Percentiles rank a stretch among this genome's conserved stretches.
Evolutionary conservation across 2,888 invertebrate species (phyloP).

Genomic region (Agriopis leucophaearia): DNA sequence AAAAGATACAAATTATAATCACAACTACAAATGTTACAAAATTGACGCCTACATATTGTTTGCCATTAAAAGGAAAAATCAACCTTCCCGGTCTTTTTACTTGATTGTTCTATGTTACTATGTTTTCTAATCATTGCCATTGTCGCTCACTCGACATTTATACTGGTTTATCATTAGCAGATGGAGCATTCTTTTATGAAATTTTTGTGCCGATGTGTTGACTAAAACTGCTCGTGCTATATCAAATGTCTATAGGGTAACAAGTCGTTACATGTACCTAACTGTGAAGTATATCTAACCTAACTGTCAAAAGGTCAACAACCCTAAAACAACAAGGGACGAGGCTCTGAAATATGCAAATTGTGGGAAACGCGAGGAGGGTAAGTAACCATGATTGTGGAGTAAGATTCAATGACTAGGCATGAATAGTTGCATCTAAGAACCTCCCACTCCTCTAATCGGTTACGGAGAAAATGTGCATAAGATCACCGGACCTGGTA

Average conservation of each 20-base stretch:
- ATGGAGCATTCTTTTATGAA: not conserved
- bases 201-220: not conserved
- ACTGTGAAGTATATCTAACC: slow-evolving; percentile 40
- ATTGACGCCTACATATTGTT: no score
- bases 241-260: not conserved
- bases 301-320: slow-evolving; percentile 50
- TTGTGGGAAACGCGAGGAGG: slow-evolving; percentile 35
- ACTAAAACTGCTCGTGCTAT: not conserved
- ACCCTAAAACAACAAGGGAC: slow-evolving; percentile 47
- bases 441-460: no score
- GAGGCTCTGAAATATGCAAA: slow-evolving; percentile 44
- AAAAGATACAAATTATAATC: no score
- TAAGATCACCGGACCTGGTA: no score
- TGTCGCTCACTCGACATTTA: not conserved
- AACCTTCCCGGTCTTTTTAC: not conserved
- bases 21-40: no score
- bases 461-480: no score
- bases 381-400: slow-evolving; percentile 10
- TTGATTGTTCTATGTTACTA: no score
- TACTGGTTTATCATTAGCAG: not conserved
- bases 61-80: no score
- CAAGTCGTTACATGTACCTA: slow-evolving; percentile 26
- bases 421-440: not conserved
- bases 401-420: slow-evolving; percentile 3
- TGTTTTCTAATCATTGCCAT: not conserved